Percentiles rank a stretch among this genome's conserved stretches.
Evolutionary conservation across 2,888 invertebrate species (phyloP).

Genomic region (Notodonta dromedarius): DNA sequence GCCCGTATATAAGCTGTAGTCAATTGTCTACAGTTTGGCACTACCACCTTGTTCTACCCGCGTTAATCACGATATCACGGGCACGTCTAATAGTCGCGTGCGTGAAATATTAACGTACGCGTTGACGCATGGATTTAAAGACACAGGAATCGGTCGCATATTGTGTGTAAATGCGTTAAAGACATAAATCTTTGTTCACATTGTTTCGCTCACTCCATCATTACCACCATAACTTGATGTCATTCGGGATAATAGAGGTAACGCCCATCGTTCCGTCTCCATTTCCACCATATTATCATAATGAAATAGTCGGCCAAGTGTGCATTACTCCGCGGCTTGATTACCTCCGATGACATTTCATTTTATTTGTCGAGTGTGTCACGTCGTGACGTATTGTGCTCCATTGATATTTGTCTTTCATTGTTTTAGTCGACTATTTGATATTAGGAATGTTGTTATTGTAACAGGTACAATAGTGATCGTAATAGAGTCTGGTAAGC

Average conservation of each 20-base stretch:
- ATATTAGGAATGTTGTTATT: not conserved
- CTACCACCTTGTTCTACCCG: not conserved
- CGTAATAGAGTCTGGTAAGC: constrained; percentile 1
- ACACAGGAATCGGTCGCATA: constrained; percentile 30
- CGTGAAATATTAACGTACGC: constrained; percentile 37
- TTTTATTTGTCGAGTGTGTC: constrained; percentile 11
- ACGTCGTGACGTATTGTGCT: constrained; percentile 10
- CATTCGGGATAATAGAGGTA: constrained; percentile 23
- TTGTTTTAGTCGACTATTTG: constrained; percentile 5
- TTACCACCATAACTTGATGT: not conserved
- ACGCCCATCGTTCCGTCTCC: constrained; percentile 35
- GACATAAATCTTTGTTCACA: constrained; percentile 33
- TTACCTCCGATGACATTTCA: constrained; percentile 29
- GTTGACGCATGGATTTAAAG: constrained; percentile 22
- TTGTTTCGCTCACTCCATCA: constrained; percentile 22
- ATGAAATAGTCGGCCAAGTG: constrained; percentile 25
- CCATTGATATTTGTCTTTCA: constrained; percentile 1
- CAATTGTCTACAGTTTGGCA: too few relatives aligned
- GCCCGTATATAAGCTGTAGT: too few relatives aligned
- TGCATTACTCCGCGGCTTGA: constrained; percentile 25
- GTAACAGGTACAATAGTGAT: constrained; percentile 1
- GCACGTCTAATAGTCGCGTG: constrained; percentile 27
- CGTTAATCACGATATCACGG: not conserved
- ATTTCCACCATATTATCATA: constrained; percentile 31
- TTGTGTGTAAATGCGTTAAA: constrained; percentile 44